Conservation (phyloP, 2,113 vertebrate species). For the Mesitornis unicolor region DNA sequence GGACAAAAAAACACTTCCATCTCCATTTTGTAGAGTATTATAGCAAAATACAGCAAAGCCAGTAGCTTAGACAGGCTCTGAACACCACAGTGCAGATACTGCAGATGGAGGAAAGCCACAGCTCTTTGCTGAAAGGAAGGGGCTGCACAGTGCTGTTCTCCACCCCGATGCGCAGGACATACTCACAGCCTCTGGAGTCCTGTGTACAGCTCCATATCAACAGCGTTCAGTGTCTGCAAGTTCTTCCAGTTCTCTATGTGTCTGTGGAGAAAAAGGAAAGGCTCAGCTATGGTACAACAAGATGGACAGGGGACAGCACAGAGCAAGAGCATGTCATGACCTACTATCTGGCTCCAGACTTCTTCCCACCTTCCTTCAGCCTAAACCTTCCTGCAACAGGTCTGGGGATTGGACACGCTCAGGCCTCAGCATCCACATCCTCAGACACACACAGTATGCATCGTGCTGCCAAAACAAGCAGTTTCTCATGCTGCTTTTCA, state of each 20-base stretch:
- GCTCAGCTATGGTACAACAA: neutral
- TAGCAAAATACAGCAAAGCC: neutral
- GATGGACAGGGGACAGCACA: neutral
- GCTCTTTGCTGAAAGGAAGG: neutral
- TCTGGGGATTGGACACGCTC: neutral
- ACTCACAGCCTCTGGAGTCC: conserved; percentile 98
- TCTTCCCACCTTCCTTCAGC: neutral
- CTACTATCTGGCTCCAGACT: neutral
- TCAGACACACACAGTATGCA: neutral
- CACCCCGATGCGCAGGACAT: neutral
- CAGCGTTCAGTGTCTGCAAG: conserved; percentile 89
- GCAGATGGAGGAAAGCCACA: neutral
- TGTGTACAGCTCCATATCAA: conserved; percentile 98
- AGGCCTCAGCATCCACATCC: neutral
- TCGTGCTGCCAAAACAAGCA: neutral
- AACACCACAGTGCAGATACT: neutral
- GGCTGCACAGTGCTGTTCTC: neutral
- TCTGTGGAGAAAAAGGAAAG: conserved; percentile 76
- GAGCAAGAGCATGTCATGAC: rapidly evolving
- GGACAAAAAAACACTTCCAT: neutral
- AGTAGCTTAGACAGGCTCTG: neutral
- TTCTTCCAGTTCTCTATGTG: conserved; percentile 97
- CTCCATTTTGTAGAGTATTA: neutral
- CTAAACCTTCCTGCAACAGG: neutral
- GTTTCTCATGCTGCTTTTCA: neutral